These are phyloP conservation scores for Bellardia bayeri DNA, from an alignment of 2,888 invertebrate species.

Conservation along the genomic window DNA sequence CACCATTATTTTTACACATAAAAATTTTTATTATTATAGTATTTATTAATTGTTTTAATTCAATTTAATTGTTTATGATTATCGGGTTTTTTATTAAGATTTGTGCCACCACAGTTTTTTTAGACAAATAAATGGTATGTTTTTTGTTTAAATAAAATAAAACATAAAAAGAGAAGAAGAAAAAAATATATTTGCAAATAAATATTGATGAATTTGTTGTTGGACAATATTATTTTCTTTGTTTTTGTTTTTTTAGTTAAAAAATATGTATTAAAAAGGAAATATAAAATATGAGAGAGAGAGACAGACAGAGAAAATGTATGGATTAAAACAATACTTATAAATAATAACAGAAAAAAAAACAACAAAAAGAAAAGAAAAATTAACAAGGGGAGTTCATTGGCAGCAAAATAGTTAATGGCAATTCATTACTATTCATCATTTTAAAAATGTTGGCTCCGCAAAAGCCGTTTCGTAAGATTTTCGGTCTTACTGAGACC, in stretches of 20 bases:
- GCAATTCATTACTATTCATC: background rate
- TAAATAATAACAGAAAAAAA: slow-evolving; percentile 19
- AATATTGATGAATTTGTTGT: slow-evolving; percentile 76
- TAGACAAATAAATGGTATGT: slow-evolving; percentile 69
- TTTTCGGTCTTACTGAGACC: too few species aligned
- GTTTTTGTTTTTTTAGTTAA: slow-evolving; percentile 53
- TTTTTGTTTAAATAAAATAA: slow-evolving; percentile 76
- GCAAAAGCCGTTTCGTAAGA: too few species aligned
- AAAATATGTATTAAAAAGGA: slow-evolving; percentile 42
- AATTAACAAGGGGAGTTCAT: slow-evolving; percentile 32
- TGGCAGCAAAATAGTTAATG: background rate
- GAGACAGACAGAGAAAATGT: slow-evolving; percentile 40
- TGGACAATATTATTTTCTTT: slow-evolving; percentile 54
- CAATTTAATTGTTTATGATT: slow-evolving; percentile 59
- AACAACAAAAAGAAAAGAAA: background rate
- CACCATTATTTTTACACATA: slow-evolving; percentile 71
- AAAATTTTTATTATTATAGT: slow-evolving; percentile 15
- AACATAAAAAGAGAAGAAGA: slow-evolving; percentile 81
- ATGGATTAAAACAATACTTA: slow-evolving; percentile 25
- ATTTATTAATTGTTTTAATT: slow-evolving; percentile 38
- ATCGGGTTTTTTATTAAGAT: slow-evolving; percentile 74
- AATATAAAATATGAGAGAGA: slow-evolving; percentile 39
- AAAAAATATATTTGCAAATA: slow-evolving; percentile 82
- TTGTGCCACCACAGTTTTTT: slow-evolving; percentile 81
- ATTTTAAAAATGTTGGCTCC: too few species aligned